Evolutionary conservation across 2,888 invertebrate genomes (phyloP).

Genomic region (Odontothrips loti): DNA sequence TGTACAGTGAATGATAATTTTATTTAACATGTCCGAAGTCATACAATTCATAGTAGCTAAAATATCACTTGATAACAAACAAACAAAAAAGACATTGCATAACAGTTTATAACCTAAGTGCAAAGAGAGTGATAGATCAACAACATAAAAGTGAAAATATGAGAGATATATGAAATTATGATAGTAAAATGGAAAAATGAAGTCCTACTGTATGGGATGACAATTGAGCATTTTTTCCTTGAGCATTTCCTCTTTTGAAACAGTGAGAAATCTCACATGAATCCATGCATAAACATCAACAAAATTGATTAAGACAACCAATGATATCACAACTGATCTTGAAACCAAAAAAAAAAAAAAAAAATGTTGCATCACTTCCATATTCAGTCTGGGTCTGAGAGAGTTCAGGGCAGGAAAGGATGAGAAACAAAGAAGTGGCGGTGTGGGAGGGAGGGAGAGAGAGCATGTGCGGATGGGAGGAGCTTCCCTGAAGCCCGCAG

Average conservation of each 20-base stretch:
- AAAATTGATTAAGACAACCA: not conserved
- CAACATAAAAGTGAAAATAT: not conserved
- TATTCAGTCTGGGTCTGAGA: no score
- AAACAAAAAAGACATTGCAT: not conserved
- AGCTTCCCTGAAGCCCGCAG: not conserved
- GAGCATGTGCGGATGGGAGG: not conserved
- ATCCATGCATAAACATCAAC: not conserved
- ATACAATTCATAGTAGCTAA: slow-evolving; percentile 12
- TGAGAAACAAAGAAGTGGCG: not conserved
- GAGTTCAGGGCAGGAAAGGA: no score
- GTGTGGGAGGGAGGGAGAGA: not conserved
- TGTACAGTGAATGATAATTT: not conserved
- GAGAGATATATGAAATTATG: no score
- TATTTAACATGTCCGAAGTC: slow-evolving; percentile 9
- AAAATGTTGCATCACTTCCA: no score
- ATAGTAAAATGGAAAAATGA: not conserved
- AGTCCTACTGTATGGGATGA: not conserved
- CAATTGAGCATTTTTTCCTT: not conserved
- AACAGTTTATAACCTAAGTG: not conserved
- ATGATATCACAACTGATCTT: not conserved
- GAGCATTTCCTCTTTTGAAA: not conserved
- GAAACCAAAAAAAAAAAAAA: no score
- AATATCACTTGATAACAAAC: slow-evolving; percentile 17
- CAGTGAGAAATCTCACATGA: not conserved
- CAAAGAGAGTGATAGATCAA: not conserved